Percentiles rank a stretch among this genome's conserved stretches.
phyloP scores from a whole-genome alignment of 2,888 invertebrate species.

The Yponomeuta sedellus region DNA sequence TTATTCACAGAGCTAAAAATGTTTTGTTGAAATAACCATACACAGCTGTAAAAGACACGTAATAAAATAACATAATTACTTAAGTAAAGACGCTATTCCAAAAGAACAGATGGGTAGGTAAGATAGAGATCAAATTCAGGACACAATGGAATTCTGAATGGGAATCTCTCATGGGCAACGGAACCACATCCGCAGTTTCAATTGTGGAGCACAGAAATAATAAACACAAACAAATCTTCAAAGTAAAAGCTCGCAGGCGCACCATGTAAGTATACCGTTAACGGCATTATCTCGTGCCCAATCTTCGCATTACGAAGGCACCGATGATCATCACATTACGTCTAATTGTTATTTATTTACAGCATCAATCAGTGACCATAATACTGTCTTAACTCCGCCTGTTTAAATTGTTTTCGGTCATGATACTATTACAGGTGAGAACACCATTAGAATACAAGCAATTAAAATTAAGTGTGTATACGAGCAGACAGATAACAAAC shows the following conservation, averaged over 20 bases:
- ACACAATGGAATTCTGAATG: constrained; percentile 50
- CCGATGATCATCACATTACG: constrained; percentile 22
- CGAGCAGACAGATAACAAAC: constrained; percentile 42
- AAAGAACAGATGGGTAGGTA: constrained; percentile 5
- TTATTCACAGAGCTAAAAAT: neutral
- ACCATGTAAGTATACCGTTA: constrained; percentile 40
- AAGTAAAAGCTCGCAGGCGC: constrained; percentile 44
- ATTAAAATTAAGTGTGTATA: constrained; percentile 32
- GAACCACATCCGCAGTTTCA: constrained; percentile 60
- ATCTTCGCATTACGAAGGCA: constrained; percentile 17
- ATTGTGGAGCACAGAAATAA: constrained; percentile 52
- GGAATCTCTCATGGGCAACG: constrained; percentile 55
- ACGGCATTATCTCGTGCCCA: constrained; percentile 16
- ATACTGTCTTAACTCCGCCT: constrained; percentile 24
- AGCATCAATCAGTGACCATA: constrained; percentile 40
- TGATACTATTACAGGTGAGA: constrained; percentile 28
- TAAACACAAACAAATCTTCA: constrained; percentile 43
- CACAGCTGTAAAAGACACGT: neutral
- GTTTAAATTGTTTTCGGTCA: constrained; percentile 32
- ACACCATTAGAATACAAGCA: constrained; percentile 32
- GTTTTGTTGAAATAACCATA: neutral
- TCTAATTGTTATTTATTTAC: constrained; percentile 40
- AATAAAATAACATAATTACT: neutral
- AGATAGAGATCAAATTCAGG: constrained; percentile 39
- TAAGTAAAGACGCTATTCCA: constrained; percentile 9